Percentiles rank a stretch among this genome's conserved stretches.
Evolutionary conservation across 2,113 vertebrate genomes (phyloP).

Genomic region (Ovis aries): ARS-UI_Ramb_v3.0 NC_056064.1:27706001-27706500

Average conservation of each 20-base stretch:
- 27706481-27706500: neutral
- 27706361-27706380: constrained; percentile 81
- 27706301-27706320: constrained; percentile 89
- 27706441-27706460: fast-evolving
- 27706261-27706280: constrained; percentile 20
- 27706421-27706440: constrained; percentile 79
- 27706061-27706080: neutral
- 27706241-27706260: neutral
- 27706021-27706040: constrained; percentile 74
- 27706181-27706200: neutral
- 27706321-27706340: constrained; percentile 83
- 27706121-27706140: neutral
- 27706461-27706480: neutral
- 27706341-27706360: constrained; percentile 72
- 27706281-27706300: constrained; percentile 88
- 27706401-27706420: constrained; percentile 83
- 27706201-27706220: neutral
- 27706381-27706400: constrained; percentile 82
- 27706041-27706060: neutral
- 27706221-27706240: neutral
- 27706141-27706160: neutral
- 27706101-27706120: neutral
- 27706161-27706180: neutral
- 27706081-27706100: neutral
- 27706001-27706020: constrained; percentile 76